phyloP scores from a whole-genome alignment of 2,113 vertebrate genomes.

The Tenrec ecaudatus region DNA sequence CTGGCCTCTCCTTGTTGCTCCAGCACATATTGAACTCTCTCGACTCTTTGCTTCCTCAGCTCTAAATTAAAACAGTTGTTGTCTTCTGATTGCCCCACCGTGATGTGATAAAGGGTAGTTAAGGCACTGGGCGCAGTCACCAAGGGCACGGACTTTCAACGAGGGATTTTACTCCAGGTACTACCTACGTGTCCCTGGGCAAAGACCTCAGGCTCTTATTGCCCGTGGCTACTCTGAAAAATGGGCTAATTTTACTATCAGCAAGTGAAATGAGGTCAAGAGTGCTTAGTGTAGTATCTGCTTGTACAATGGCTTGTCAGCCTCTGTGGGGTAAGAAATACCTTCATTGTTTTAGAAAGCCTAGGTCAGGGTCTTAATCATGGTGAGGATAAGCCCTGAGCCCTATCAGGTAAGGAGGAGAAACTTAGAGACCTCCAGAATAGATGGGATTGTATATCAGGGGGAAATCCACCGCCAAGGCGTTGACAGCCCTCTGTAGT shows the following conservation, averaged over 20 bases:
- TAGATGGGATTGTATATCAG: not conserved
- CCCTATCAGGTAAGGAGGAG: not conserved
- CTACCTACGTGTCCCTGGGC: not conserved
- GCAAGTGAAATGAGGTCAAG: not conserved
- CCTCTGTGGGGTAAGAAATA: not conserved
- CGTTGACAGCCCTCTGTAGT: too few species aligned
- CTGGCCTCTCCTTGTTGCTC: not conserved
- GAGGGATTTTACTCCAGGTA: not conserved
- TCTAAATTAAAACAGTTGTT: not conserved
- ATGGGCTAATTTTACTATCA: not conserved
- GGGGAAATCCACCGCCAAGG: too few species aligned
- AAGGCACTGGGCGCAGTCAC: not conserved
- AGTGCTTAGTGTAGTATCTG: not conserved
- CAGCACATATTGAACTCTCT: not conserved
- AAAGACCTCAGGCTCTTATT: not conserved
- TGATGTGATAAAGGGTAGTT: conserved; percentile 13
- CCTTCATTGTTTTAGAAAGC: not conserved
- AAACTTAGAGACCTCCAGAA: not conserved
- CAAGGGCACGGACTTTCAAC: not conserved
- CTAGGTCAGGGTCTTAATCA: not conserved
- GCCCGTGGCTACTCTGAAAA: conserved; percentile 26
- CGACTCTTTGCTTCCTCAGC: not conserved
- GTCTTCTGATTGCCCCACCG: not conserved
- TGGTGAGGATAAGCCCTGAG: not conserved
- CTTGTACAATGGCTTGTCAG: accelerated